phyloP scores from a whole-genome alignment of 2,797 vertebrate species.

The Aphelocoma californica region DNA sequence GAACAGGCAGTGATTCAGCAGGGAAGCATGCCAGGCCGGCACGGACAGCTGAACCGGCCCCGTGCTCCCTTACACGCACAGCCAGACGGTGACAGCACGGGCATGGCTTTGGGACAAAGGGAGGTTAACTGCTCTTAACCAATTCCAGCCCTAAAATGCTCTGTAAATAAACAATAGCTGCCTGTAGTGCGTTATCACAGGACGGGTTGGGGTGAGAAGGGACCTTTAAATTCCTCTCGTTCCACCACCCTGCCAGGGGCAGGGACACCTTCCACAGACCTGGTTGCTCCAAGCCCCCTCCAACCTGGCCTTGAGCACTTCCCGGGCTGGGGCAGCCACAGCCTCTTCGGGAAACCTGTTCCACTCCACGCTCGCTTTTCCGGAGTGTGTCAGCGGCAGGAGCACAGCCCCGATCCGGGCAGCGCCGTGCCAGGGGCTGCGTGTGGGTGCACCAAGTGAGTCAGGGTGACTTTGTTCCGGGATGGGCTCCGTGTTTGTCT shows the following conservation, averaged over 20 bases:
- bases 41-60: background rate
- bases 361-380: background rate
- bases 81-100: background rate
- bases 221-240: background rate
- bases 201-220: background rate
- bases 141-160: rapidly evolving
- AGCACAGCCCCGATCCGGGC: background rate
- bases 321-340: background rate
- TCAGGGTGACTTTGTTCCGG: background rate
- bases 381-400: background rate
- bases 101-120: background rate
- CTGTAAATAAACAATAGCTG: too few relatives aligned
- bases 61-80: background rate
- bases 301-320: background rate
- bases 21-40: background rate
- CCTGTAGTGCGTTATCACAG: rapidly evolving
- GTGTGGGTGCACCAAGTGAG: background rate
- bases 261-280: background rate
- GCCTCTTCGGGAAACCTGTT: background rate
- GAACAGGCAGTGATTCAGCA: background rate
- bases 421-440: background rate
- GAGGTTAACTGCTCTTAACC: background rate
- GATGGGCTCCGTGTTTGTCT: background rate
- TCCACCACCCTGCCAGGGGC: background rate
- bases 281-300: background rate